These are phyloP conservation scores for Cynopterus brachyotis DNA, from an alignment of 2,113 vertebrate genomes.

Conservation along the genomic window DNA sequence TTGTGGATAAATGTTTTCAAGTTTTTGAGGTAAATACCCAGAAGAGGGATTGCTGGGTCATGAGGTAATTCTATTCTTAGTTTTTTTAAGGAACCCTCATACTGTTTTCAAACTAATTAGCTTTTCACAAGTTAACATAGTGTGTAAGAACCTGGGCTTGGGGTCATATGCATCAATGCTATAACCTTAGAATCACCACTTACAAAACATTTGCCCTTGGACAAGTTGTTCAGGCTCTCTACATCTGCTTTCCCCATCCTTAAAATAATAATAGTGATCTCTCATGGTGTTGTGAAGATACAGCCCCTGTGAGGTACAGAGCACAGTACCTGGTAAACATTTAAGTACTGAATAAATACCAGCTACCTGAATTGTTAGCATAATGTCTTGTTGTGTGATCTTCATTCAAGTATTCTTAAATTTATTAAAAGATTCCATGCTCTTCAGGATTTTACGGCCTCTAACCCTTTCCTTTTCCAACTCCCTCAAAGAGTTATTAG, in stretches of 20 bases:
- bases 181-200: neutral
- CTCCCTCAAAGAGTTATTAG: constrained; percentile 26
- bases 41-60: no score
- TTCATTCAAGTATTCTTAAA: neutral
- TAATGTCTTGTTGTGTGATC: neutral
- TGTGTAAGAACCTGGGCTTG: neutral
- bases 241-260: neutral
- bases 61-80: no score
- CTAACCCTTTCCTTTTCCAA: constrained; percentile 19
- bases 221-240: neutral
- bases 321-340: neutral
- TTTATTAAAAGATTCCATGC: neutral
- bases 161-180: neutral
- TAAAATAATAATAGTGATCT: neutral
- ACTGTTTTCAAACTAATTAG: neutral
- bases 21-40: no score
- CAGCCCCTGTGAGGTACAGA: no score
- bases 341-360: neutral
- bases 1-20: no score
- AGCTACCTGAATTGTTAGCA: neutral
- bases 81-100: no score
- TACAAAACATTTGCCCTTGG: neutral
- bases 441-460: constrained; percentile 4
- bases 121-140: neutral
- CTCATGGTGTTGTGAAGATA: neutral